Conservation (phyloP, 23 tunicate genomes). For the Clavelina lepadiformis region DNA sequence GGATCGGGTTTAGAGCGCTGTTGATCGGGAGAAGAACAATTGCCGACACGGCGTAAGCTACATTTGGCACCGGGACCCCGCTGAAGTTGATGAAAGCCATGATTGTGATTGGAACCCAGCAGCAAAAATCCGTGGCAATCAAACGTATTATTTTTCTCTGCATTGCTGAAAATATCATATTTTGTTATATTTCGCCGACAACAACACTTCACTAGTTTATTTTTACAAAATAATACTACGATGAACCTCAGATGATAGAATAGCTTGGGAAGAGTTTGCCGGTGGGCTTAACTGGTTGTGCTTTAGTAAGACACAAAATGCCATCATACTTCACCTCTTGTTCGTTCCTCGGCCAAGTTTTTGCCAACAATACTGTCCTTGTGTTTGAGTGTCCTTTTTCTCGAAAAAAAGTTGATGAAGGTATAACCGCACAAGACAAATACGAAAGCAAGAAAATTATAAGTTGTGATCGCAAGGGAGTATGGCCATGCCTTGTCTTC, state of each 20-base stretch:
- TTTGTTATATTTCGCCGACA: no score
- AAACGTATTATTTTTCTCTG: conserved; percentile 12
- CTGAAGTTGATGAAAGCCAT: conserved; percentile 3
- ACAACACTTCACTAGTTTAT: no score
- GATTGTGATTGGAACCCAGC: conserved; percentile 19
- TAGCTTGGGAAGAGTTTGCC: no score
- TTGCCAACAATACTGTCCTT: no score
- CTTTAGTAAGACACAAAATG: no score
- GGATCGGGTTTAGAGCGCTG: conserved; percentile 19
- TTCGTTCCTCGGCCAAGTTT: no score
- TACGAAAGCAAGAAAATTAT: conserved; percentile 57
- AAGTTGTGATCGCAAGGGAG: conserved; percentile 36
- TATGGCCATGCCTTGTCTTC: conserved; percentile 59
- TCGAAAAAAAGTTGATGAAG: no score
- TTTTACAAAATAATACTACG: no score
- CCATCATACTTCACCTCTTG: no score
- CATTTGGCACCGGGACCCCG: not conserved
- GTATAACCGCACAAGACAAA: conserved; percentile 48
- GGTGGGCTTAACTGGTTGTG: no score
- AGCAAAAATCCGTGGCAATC: conserved; percentile 16
- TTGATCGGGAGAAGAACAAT: conserved; percentile 10
- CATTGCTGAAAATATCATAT: conserved; percentile 9
- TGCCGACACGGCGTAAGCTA: conserved; percentile 9
- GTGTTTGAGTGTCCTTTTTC: no score
- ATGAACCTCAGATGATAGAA: no score